Percentiles rank a stretch among this genome's conserved stretches.
These are phyloP conservation scores for Saturnia pavonia DNA, from an alignment of 2,888 invertebrate genomes.

Conservation along the genomic window DNA sequence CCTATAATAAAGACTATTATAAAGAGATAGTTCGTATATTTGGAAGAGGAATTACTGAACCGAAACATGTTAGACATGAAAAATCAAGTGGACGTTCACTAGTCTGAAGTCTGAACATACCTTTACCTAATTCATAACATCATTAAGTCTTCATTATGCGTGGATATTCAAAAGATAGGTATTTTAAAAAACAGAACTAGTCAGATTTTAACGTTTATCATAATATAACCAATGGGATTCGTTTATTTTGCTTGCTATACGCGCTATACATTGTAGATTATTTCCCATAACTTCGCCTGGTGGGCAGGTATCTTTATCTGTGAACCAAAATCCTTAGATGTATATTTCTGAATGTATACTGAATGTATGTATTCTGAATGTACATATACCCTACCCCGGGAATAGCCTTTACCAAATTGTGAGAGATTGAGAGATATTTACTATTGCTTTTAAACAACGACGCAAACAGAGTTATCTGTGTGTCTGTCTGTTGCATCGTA, in stretches of 20 bases:
- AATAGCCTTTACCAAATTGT: not conserved
- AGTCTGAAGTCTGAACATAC: no score
- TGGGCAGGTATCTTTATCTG: constrained; percentile 56
- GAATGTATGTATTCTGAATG: not conserved
- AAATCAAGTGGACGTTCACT: no score
- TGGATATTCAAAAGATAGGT: not conserved
- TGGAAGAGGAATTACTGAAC: no score
- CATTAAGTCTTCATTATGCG: not conserved
- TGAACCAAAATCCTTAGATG: constrained; percentile 16
- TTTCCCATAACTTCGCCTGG: constrained; percentile 56
- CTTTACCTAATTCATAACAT: no score
- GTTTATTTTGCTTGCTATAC: constrained; percentile 36
- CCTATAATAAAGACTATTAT: no score
- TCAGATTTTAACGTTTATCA: constrained; percentile 24
- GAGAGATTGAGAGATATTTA: no score
- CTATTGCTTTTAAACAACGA: no score
- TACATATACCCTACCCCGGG: not conserved
- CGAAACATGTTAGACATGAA: no score
- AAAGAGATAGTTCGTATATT: no score
- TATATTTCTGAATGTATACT: not conserved
- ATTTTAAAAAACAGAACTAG: not conserved
- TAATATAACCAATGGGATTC: constrained; percentile 54
- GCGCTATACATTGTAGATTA: constrained; percentile 59
- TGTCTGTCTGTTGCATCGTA: no score
- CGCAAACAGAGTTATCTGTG: no score